These are phyloP conservation scores for Heliconius hermathena DNA, from an alignment of 1,140 invertebrate species.

Conservation along the genomic window DNA sequence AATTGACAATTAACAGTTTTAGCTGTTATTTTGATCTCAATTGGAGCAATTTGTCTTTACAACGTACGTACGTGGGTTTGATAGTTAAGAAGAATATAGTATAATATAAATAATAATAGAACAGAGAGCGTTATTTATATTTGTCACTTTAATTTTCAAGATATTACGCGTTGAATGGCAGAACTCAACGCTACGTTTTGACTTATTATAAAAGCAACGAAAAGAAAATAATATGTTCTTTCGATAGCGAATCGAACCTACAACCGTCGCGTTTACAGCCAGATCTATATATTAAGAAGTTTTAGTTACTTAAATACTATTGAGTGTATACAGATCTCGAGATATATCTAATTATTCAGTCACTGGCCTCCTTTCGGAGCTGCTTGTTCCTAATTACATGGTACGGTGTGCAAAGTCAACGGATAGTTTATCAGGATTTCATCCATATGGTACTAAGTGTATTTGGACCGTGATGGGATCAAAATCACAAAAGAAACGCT, in stretches of 20 bases:
- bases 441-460: neutral
- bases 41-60: neutral
- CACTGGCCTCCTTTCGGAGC: slow-evolving; percentile 2
- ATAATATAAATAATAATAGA: neutral
- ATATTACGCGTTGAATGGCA: too few species aligned
- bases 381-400: neutral
- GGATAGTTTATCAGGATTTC: neutral
- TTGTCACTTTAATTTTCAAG: too few species aligned
- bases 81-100: neutral
- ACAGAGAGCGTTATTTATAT: too few species aligned
- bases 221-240: too few species aligned
- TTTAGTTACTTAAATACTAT: neutral
- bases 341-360: neutral
- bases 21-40: slow-evolving; percentile 2
- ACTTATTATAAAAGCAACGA: too few species aligned
- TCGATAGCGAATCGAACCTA: too few species aligned
- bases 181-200: too few species aligned
- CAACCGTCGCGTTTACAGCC: too few species aligned
- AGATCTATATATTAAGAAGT: too few species aligned
- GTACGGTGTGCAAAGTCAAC: slow-evolving; percentile 1
- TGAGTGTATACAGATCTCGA: neutral
- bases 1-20: slow-evolving; percentile 14
- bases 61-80: neutral
- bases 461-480: neutral
- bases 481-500: neutral